Evolutionary conservation across 1,140 invertebrate genomes (phyloP).

Genomic region (Theocolax elegans): DNA sequence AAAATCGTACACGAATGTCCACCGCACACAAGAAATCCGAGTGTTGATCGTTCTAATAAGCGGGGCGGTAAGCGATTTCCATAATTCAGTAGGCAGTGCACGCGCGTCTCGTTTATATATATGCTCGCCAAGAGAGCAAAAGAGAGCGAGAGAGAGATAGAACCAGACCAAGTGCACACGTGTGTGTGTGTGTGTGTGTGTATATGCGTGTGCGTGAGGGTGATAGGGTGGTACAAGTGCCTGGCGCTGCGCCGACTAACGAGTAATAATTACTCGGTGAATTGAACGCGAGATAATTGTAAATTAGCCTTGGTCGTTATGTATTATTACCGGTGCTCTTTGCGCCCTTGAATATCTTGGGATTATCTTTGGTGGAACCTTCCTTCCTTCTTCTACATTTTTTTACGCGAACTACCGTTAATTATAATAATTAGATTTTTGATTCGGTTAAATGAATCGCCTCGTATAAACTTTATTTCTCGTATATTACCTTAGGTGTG

Average conservation of each 20-base stretch:
- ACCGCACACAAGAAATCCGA: constrained; percentile 13
- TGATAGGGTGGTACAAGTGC: neutral
- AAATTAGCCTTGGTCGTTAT: constrained; percentile 31
- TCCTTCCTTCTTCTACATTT: neutral
- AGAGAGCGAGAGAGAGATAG: neutral
- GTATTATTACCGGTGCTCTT: constrained; percentile 22
- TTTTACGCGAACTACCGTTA: neutral
- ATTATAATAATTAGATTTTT: neutral
- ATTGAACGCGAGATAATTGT: constrained; percentile 40
- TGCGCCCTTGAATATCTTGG: constrained; percentile 1
- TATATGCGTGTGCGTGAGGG: neutral
- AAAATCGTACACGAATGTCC: neutral
- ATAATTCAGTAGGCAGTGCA: constrained; percentile 36
- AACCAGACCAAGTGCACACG: too few relatives aligned
- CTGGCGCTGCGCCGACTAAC: constrained; percentile 26
- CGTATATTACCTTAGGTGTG: too few relatives aligned
- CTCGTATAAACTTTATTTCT: too few relatives aligned
- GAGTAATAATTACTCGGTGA: constrained; percentile 39
- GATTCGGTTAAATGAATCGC: neutral
- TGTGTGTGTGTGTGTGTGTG: neutral
- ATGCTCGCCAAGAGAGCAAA: too few relatives aligned
- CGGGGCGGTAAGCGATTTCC: constrained; percentile 27
- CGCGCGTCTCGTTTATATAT: neutral
- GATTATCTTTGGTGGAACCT: constrained; percentile 8
- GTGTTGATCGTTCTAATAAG: constrained; percentile 34